phyloP scores from a whole-genome alignment of 2,888 invertebrate genomes.

The Agonopterix heracliana region DNA sequence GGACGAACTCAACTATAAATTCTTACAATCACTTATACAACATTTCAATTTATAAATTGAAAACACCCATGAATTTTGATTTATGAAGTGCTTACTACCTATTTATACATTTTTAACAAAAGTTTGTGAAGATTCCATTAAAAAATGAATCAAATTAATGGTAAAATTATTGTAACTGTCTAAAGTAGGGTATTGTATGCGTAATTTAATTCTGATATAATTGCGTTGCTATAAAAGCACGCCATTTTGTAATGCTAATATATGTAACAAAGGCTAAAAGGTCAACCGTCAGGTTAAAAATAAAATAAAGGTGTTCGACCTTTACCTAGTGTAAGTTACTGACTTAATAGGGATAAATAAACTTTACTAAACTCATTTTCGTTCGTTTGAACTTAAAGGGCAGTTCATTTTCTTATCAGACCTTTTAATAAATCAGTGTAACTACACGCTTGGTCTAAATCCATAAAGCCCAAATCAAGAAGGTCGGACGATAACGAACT shows the following conservation, averaged over 20 bases:
- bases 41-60: no score
- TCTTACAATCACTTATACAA: no score
- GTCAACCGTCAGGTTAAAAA: slow-evolving; percentile 4
- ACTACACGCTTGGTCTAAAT: slow-evolving; percentile 15
- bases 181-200: no score
- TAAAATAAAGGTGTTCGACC: slow-evolving; percentile 13
- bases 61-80: no score
- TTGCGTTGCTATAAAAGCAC: not conserved
- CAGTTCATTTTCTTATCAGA: slow-evolving; percentile 4
- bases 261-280: not conserved
- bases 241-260: not conserved
- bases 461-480: slow-evolving; percentile 23
- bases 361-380: not conserved
- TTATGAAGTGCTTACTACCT: no score
- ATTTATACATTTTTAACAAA: no score
- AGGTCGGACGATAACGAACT: slow-evolving; percentile 50
- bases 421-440: slow-evolving; percentile 3
- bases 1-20: no score
- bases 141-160: no score
- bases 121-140: no score
- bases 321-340: slow-evolving; percentile 3
- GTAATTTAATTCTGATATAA: no score
- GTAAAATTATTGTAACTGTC: no score
- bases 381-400: not conserved
- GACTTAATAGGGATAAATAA: not conserved